phyloP scores from a whole-genome alignment of 2,113 vertebrate genomes.

The Mobula birostris region DNA sequence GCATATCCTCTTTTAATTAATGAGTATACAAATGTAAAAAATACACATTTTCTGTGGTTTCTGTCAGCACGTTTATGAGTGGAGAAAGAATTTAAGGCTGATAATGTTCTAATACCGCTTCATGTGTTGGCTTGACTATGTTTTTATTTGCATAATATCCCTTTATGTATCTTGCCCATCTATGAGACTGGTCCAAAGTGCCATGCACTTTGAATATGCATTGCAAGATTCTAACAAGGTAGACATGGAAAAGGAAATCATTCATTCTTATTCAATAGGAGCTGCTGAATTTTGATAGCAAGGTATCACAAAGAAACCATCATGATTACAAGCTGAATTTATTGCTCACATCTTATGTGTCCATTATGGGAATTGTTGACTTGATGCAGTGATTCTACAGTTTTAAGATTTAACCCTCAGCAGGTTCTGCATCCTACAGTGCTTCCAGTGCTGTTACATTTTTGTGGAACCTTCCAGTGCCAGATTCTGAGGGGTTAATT shows the following conservation, averaged over 20 bases:
- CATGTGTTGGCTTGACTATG: not conserved
- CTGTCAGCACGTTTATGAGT: not conserved
- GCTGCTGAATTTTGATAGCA: not conserved
- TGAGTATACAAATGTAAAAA: not conserved
- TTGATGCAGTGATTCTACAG: too few species aligned
- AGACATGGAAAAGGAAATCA: not conserved
- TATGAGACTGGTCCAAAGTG: not conserved
- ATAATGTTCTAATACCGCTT: not conserved
- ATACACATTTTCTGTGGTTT: not conserved
- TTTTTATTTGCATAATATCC: not conserved
- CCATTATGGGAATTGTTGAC: too few species aligned
- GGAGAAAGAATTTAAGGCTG: not conserved
- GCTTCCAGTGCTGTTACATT: too few species aligned
- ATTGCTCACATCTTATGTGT: too few species aligned
- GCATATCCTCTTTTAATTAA: not conserved
- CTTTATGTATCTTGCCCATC: not conserved
- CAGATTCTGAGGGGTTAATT: too few species aligned
- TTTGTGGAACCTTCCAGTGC: too few species aligned
- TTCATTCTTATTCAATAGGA: not conserved
- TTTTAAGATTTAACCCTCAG: too few species aligned
- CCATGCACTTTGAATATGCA: not conserved
- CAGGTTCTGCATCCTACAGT: too few species aligned
- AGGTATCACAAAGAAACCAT: not conserved
- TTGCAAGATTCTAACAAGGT: not conserved
- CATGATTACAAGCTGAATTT: too few species aligned